A percentile compares a stretch with the other conserved stretches of the same genome.
These are phyloP conservation scores for Torymus texanus DNA, from an alignment of 2,888 invertebrate species.

Conservation along the genomic window DNA sequence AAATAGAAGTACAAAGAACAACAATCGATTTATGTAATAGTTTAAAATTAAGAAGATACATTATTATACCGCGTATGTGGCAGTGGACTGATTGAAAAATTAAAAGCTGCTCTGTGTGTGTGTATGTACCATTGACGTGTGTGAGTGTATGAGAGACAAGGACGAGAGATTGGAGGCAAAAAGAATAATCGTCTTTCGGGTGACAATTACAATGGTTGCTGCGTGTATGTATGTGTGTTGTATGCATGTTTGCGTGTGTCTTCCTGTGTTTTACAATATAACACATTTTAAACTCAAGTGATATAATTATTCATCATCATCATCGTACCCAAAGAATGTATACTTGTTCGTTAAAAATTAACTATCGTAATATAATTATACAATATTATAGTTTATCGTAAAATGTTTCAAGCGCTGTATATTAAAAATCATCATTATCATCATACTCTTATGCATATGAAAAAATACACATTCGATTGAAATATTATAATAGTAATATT, in stretches of 20 bases:
- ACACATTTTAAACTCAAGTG: conserved; percentile 32
- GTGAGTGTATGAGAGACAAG: conserved; percentile 14
- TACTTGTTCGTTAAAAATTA: conserved; percentile 48
- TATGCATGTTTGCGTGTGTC: conserved; percentile 26
- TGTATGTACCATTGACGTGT: not conserved
- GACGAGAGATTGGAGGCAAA: conserved; percentile 50
- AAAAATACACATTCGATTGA: conserved; percentile 52
- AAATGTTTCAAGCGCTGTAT: conserved; percentile 56
- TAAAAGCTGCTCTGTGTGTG: not conserved
- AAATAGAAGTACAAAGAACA: not conserved
- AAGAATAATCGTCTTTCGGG: conserved; percentile 8
- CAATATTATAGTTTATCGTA: conserved; percentile 46
- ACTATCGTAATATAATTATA: conserved; percentile 47
- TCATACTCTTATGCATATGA: conserved; percentile 19
- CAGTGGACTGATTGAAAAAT: conserved; percentile 36
- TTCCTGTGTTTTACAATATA: conserved; percentile 38
- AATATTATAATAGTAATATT: conserved; percentile 48
- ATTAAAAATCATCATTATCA: conserved; percentile 52
- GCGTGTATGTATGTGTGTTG: conserved; percentile 19
- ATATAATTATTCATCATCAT: not conserved
- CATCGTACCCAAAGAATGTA: conserved; percentile 35
- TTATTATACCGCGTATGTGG: conserved; percentile 1
- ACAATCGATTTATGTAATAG: not conserved
- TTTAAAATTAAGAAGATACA: no score
- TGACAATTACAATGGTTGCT: conserved; percentile 25